A percentile compares a stretch with the other conserved stretches of the same genome.
Conservation (phyloP, 2,888 invertebrate genomes). For the Acleris laterana region DNA sequence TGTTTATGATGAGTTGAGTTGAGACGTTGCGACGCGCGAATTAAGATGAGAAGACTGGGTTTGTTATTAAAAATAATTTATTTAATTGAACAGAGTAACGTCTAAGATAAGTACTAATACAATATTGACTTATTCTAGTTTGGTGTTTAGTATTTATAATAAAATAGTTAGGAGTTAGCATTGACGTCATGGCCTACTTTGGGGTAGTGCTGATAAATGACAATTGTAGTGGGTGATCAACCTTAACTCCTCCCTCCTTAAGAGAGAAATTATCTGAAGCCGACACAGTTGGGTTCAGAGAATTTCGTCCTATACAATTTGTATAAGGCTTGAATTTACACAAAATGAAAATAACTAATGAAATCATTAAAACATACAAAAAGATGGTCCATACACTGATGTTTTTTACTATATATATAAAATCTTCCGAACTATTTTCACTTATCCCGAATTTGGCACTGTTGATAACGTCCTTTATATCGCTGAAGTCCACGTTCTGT, state of each 20-base stretch:
- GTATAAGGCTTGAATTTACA: neutral
- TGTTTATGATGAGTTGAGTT: too few relatives aligned
- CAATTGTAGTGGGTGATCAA: neutral
- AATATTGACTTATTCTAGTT: too few relatives aligned
- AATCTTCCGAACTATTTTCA: neutral
- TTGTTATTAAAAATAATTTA: too few relatives aligned
- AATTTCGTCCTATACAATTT: neutral
- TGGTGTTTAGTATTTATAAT: neutral
- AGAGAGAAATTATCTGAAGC: conserved; percentile 15
- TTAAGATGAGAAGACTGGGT: too few relatives aligned
- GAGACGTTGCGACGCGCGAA: too few relatives aligned
- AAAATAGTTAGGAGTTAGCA: neutral
- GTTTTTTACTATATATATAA: neutral
- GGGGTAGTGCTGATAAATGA: neutral
- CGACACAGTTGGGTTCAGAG: neutral
- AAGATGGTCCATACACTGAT: conserved; percentile 7
- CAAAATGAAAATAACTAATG: neutral
- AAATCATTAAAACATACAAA: neutral
- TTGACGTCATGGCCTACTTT: neutral
- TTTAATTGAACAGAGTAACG: too few relatives aligned
- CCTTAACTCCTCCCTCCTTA: conserved; percentile 13
- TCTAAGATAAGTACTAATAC: too few relatives aligned
- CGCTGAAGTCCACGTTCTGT: neutral
- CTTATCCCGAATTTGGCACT: neutral
- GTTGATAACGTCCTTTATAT: neutral